phyloP scores from a whole-genome alignment of 2,113 vertebrate genomes.

The Syrmaticus mikado region DNA sequence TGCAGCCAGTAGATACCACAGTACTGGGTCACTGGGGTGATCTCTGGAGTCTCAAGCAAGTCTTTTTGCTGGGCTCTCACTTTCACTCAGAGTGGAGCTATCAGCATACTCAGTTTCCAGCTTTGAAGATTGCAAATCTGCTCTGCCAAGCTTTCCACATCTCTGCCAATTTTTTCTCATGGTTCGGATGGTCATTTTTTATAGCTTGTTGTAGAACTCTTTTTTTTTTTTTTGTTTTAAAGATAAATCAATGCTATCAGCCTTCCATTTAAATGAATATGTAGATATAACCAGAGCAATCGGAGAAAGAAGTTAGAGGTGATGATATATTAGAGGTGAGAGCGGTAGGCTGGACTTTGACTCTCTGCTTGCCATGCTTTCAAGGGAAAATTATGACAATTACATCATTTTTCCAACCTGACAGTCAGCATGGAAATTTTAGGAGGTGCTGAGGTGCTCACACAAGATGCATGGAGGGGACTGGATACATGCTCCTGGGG shows the following conservation, averaged over 20 bases:
- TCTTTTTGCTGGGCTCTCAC: neutral
- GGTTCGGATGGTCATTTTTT: neutral
- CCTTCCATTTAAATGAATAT: neutral
- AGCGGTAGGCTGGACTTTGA: neutral
- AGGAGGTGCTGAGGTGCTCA: neutral
- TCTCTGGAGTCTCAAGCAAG: neutral
- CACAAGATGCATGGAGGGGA: neutral
- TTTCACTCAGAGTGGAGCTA: neutral
- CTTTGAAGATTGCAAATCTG: neutral
- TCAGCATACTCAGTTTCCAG: neutral
- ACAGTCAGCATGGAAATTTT: neutral
- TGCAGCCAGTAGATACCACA: neutral
- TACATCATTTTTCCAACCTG: neutral
- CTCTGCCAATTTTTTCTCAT: neutral
- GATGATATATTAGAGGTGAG: too few species aligned
- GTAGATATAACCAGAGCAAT: neutral
- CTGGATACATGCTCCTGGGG: neutral
- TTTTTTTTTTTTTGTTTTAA: neutral
- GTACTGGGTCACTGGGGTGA: fast-evolving
- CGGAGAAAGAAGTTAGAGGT: neutral
- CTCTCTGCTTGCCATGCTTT: neutral
- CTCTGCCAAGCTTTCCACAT: neutral
- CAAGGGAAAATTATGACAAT: neutral
- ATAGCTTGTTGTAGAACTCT: neutral
- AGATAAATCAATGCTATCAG: neutral